Percentiles rank a stretch among this genome's conserved stretches.
Evolutionary conservation across 2,113 vertebrate genomes (phyloP).

Genomic region (Scartelaos histophorus): DNA sequence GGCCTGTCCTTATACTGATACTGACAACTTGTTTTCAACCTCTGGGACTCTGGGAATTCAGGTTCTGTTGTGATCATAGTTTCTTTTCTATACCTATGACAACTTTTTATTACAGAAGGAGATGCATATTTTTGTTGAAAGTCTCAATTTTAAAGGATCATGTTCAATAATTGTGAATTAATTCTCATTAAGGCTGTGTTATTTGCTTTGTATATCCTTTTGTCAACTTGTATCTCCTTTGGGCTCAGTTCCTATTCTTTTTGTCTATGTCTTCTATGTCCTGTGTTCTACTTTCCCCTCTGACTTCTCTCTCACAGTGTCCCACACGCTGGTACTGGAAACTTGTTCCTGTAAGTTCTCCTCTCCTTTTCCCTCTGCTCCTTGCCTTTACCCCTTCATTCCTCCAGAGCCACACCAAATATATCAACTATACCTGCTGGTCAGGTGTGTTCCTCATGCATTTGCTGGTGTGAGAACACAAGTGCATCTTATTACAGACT

Average conservation of each 20-base stretch:
- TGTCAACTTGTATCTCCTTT: constrained; percentile 41
- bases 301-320: constrained; percentile 73
- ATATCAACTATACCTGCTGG: constrained; percentile 58
- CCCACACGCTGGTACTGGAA: constrained; percentile 84
- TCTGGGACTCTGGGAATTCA: too few relatives aligned
- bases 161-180: too few relatives aligned
- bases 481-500: constrained; percentile 22
- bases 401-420: constrained; percentile 60
- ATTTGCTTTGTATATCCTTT: constrained; percentile 32
- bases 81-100: too few relatives aligned
- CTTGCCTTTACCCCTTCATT: constrained; percentile 56
- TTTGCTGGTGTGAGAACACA: constrained; percentile 38
- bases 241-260: constrained; percentile 57
- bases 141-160: too few relatives aligned
- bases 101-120: too few relatives aligned
- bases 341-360: constrained; percentile 84
- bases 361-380: constrained; percentile 64
- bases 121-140: too few relatives aligned
- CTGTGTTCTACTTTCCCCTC: constrained; percentile 53
- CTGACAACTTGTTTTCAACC: too few relatives aligned
- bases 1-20: too few relatives aligned
- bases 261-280: constrained; percentile 56
- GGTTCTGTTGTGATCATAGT: too few relatives aligned
- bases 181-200: not conserved
- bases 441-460: constrained; percentile 50